phyloP scores from a whole-genome alignment of 2,113 vertebrate species.

The Chloebia gouldiae region DNA sequence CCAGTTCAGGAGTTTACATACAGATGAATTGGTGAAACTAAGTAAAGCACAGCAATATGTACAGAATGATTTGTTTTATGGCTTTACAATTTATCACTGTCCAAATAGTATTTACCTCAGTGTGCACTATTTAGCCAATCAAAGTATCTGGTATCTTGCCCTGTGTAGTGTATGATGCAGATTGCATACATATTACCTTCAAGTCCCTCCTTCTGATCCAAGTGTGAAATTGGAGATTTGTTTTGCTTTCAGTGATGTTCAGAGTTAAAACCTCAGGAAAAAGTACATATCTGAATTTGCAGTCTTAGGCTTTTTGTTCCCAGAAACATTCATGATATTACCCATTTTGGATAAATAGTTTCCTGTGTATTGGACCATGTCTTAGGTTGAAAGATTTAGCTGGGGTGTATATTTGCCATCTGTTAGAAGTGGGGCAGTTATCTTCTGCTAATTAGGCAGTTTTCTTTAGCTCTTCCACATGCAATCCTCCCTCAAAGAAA shows the following conservation, averaged over 20 bases:
- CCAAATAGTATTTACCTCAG: neutral
- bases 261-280: neutral
- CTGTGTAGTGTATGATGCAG: neutral
- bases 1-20: neutral
- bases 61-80: neutral
- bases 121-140: neutral
- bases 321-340: neutral
- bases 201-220: neutral
- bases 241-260: neutral
- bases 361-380: neutral
- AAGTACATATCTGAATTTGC: neutral
- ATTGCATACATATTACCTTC: rapidly evolving
- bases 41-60: neutral
- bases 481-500: neutral
- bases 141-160: neutral
- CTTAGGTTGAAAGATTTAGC: neutral
- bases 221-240: neutral
- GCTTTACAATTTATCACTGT: neutral
- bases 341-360: neutral
- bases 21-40: neutral
- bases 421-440: neutral
- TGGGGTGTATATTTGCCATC: neutral
- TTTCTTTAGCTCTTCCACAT: neutral
- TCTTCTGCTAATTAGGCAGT: neutral
- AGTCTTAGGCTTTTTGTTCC: neutral